A percentile compares a stretch with the other conserved stretches of the same genome.
These are phyloP conservation scores for Rhopalosiphum nymphaeae DNA, from an alignment of 2,888 invertebrate genomes.

Conservation along the genomic window DNA sequence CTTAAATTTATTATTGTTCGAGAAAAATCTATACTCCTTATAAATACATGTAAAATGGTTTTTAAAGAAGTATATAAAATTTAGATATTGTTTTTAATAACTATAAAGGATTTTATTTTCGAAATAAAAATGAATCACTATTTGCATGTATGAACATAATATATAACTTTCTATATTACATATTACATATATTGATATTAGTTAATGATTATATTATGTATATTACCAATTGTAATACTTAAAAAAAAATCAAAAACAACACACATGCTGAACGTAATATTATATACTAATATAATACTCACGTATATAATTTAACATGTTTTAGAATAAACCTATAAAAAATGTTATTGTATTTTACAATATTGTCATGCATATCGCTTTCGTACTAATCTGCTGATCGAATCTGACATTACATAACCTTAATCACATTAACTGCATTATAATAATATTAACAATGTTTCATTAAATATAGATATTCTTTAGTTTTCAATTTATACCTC, in stretches of 20 bases:
- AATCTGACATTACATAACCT: background rate
- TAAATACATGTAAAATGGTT: background rate
- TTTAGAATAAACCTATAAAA: background rate
- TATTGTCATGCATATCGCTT: background rate
- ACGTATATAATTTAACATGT: background rate
- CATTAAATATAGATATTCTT: background rate
- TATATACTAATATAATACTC: background rate
- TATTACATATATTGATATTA: background rate
- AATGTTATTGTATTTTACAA: background rate
- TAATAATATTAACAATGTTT: background rate
- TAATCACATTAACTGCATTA: background rate
- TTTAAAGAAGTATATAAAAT: background rate
- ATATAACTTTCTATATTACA: background rate
- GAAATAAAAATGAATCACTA: background rate
- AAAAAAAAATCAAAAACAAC: background rate
- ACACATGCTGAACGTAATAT: background rate
- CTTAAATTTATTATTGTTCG: background rate
- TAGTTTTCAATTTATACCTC: background rate
- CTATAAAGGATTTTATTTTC: background rate
- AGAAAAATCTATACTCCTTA: background rate
- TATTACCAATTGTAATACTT: background rate
- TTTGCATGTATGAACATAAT: background rate
- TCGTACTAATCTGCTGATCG: background rate
- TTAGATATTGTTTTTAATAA: background rate
- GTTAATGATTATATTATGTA: background rate